Percentiles rank a stretch among this genome's conserved stretches.
phyloP scores from a whole-genome alignment of 1,140 invertebrate genomes.

The Condylostylus longicornis region DNA sequence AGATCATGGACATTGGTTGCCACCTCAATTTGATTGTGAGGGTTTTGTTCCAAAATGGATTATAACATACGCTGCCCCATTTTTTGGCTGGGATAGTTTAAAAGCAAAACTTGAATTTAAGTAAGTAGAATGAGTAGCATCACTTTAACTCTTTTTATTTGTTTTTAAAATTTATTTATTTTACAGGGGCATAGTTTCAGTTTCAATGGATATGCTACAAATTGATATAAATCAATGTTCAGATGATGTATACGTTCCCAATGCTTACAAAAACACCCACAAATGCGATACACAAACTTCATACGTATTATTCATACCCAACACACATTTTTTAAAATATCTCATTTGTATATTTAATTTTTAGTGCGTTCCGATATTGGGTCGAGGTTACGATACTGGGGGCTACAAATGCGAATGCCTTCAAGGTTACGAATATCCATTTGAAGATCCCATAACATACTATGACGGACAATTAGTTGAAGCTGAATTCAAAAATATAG shows the following conservation, averaged over 20 bases:
- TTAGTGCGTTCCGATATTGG: constrained; percentile 86
- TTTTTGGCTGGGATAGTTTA: constrained; percentile 92
- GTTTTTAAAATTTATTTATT: constrained; percentile 10
- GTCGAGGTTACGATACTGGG: constrained; percentile 76
- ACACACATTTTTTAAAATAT: constrained; percentile 1
- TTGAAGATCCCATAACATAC: constrained; percentile 85
- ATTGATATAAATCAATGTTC: constrained; percentile 94
- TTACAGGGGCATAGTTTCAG: constrained; percentile 81
- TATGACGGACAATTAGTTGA: constrained; percentile 93
- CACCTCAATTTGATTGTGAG: constrained; percentile 87
- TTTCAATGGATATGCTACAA: constrained; percentile 78
- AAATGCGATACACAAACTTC: constrained; percentile 85
- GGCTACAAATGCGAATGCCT: constrained; percentile 98
- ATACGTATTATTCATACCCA: constrained; percentile 45
- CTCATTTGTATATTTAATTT: constrained; percentile 22
- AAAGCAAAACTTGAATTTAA: constrained; percentile 85
- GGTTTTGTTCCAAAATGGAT: constrained; percentile 89
- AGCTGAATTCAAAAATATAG: constrained; percentile 80
- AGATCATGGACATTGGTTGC: constrained; percentile 82
- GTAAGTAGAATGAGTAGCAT: constrained; percentile 45
- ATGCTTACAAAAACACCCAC: constrained; percentile 90
- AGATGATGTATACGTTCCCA: constrained; percentile 70
- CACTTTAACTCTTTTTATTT: constrained; percentile 23
- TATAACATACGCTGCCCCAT: constrained; percentile 85
- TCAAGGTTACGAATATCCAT: constrained; percentile 95